Evolutionary conservation across 1,140 invertebrate species (phyloP).

Genomic region (Bombus pascuorum): DNA sequence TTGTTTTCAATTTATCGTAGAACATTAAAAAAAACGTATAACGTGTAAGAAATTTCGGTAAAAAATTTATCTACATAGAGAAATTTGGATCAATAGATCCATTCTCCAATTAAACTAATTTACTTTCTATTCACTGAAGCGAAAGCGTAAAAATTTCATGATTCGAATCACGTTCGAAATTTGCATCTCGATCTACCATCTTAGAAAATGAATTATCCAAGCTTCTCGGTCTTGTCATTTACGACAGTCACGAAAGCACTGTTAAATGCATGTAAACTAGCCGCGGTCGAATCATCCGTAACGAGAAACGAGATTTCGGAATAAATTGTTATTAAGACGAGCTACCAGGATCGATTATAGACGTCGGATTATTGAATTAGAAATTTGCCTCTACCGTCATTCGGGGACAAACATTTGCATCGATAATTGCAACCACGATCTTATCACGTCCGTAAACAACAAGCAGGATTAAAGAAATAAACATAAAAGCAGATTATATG

Average conservation of each 20-base stretch:
- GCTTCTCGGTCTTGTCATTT: not conserved
- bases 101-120: not conserved
- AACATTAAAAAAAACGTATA: no score
- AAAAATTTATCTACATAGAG: not conserved
- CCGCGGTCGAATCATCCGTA: not conserved
- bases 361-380: not conserved
- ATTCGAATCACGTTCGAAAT: not conserved
- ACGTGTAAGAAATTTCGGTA: no score
- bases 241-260: not conserved
- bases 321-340: constrained; percentile 11
- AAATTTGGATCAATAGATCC: not conserved
- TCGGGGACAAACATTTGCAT: constrained; percentile 11
- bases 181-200: not conserved
- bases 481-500: not conserved
- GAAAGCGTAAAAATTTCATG: not conserved
- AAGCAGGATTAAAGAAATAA: not conserved
- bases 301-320: not conserved
- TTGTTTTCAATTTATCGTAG: no score
- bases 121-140: not conserved
- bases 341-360: not conserved
- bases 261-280: not conserved
- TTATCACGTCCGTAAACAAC: no score
- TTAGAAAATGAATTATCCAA: not conserved
- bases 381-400: no score
- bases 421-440: not conserved